Evolutionary conservation across 2,888 invertebrate genomes (phyloP), one percentile per base, ranked within the genome.

Genomic region (Drosophila maculinotata): DNA sequence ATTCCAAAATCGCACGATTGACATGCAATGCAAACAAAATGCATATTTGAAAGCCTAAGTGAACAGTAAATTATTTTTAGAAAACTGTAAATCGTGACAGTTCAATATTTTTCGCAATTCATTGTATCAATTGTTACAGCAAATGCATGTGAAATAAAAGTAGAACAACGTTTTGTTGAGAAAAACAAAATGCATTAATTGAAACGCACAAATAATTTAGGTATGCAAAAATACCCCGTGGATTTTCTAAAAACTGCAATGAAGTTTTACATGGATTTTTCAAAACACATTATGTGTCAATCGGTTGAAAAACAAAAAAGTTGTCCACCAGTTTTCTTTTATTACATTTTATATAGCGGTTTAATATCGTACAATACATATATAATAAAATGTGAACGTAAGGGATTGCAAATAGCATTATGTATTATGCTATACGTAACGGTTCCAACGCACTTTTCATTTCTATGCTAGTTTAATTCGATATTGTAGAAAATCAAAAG

Each of bases 381-480:
- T 31, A 31, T 31, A 59, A 48, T 5, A 20, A 41, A 44, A 49
- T 51, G 31, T 26, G 14, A 44, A 49, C 51, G 44, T 15, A 51
- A 44, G 38, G 26, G n/a, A 39, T 28, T 20, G 41, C 20, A 4
- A 20, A 20, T 20, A 39, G 33, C 59, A 44, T 47, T 31, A 28
- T 28, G 7, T 35, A 14, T 30, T 14, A 17, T 23, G 17, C 35
- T 14, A 17, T 23, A 23, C 26, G 12, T 35, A 69, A 52, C 73
- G 14, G 36, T 38, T 38, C n/a, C 31, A 38, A 15, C 12, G 4
- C 12, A 35, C 4, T 44, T 44, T 23, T 25, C 25, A 26, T 23
- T 33, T 31, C 14, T 15, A 17, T 2, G 7, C 26, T 10, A 14
- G 17, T 12, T 8, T 15, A 9, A 5, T 48, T 23, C 7, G 15